Evolutionary conservation across 2,888 invertebrate genomes (phyloP), one percentile per base, ranked within the genome.

Genomic region (Autographa gamma): DNA sequence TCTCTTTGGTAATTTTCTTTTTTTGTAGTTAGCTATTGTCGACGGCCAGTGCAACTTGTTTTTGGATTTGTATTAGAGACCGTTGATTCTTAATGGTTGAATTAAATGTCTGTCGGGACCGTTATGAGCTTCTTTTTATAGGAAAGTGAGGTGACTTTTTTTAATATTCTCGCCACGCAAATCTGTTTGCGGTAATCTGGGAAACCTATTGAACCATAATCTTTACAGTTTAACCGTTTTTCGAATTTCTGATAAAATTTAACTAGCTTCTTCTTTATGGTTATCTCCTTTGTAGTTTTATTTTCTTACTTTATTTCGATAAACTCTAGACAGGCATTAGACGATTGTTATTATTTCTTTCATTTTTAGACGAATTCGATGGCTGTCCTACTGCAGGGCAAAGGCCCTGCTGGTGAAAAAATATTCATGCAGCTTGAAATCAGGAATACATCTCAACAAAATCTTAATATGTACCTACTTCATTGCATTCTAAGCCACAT

Each of bases 11-110:
- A 86, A 85, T 88, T 86, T 88, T 90, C 88, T 86, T 82, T 89
- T 88, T 88, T 86, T 82, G 64, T 77, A 76, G 83, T 82, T 80
- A 80, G 79, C 87, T 87, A 88, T 92, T 93, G 91, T 93, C 79
- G 80, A 75, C 86, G 86, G 88, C 85, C 88, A 86, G 82, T 84
- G 82, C 86, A 85, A 83, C 87, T 90, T 88, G 89, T 90, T 90
- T 90, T 90, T 88, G 76, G 86, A 86, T 88, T 88, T 88, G 84
- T 88, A 82, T 86, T 48, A n/a, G 48, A 85, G 83, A 89, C 92
- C 91, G 90, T 88, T 92, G 85, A 85, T 88, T 90, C 85, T 86
- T 86, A 88, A 86, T 89, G 85, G 88, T 89, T 81, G 85, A 89
- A 89, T 92, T 89, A 88, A 89, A 87, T 84, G 85, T 79, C 82